phyloP scores from a whole-genome alignment of 2,113 vertebrate species.

The Colaptes auratus region DNA sequence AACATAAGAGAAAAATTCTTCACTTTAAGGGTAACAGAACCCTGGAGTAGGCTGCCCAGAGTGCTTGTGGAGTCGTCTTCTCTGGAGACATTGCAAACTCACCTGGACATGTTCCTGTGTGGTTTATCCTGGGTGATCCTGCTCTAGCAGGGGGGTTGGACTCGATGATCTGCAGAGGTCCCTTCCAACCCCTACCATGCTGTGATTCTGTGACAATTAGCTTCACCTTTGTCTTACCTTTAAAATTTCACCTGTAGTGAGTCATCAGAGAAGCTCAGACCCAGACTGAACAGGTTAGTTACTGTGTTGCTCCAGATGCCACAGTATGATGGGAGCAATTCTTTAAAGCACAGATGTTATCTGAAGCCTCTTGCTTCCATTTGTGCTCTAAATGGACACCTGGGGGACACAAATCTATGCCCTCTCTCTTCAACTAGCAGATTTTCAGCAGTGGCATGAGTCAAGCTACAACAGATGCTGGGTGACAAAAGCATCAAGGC shows the following conservation, averaged over 20 bases:
- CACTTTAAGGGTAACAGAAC: too few species aligned
- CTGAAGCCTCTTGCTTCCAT: background rate
- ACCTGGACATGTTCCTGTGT: too few species aligned
- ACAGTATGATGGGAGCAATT: background rate
- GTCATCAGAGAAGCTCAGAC: background rate
- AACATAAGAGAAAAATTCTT: too few species aligned
- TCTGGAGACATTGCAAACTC: too few species aligned
- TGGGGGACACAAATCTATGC: background rate
- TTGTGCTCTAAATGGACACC: background rate
- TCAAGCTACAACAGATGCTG: background rate
- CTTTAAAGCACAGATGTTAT: background rate
- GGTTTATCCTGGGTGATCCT: too few species aligned
- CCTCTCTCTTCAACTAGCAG: background rate
- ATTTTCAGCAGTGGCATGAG: background rate
- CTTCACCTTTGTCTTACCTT: background rate
- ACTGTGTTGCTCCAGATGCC: background rate
- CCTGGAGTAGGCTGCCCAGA: too few species aligned
- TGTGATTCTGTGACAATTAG: background rate
- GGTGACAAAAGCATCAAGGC: background rate
- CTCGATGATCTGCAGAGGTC: too few species aligned
- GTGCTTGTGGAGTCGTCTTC: too few species aligned
- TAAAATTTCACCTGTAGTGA: conserved; percentile 2
- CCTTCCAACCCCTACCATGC: too few species aligned
- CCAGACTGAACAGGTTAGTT: background rate
- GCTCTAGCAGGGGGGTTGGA: too few species aligned